Evolutionary conservation across 2,888 invertebrate genomes (phyloP), one percentile per base, ranked within the genome.

Genomic region (Plemyria rubiginata): DNA sequence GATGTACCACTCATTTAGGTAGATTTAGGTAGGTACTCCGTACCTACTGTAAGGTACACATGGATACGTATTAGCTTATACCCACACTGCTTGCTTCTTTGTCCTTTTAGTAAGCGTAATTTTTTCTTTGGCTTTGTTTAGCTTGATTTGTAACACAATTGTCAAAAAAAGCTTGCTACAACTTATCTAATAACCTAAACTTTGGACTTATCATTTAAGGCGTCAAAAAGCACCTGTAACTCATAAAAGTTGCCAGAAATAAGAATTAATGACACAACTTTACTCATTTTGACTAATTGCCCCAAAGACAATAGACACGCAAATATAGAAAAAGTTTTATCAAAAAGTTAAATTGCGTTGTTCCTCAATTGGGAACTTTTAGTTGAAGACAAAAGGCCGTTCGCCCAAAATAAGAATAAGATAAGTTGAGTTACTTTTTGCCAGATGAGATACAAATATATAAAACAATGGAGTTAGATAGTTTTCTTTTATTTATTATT

Each of bases 281-380:
- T 68, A 66, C 68, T 71, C 70, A 67, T 72, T 71, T 68, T 70
- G 62, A 65, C 68, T 72, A 72, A 71, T 72, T 72, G 65, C 64
- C 22, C 41, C 62, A 55, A 56, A 50, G 62, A 68, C 67, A 70
- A 70, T 67, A 70, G 68, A 54, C 51, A 55, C 52, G 65, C 58
- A 65, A 68, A 67, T 65, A 64, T 63, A 67, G 22, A 22, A 67
- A 69, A 64, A 61, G 61, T 67, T 70, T 66, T 67, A 68, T 67
- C 64, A 59, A 49, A 65, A 70, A 72, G 69, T 72, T 72, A 66
- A 72, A 70, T 70, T 63, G 57, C 63, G 51, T 61, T 65, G 52
- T 62, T 60, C 45, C 45, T 63, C 56, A 56, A 58, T 63, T 61
- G 52, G 55, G 38, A 49, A 49, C 40, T 51, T 63, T 52, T 60